These are phyloP conservation scores for Bradypodion pumilum DNA, from an alignment of 2,797 vertebrate species.

Conservation along the genomic window DNA sequence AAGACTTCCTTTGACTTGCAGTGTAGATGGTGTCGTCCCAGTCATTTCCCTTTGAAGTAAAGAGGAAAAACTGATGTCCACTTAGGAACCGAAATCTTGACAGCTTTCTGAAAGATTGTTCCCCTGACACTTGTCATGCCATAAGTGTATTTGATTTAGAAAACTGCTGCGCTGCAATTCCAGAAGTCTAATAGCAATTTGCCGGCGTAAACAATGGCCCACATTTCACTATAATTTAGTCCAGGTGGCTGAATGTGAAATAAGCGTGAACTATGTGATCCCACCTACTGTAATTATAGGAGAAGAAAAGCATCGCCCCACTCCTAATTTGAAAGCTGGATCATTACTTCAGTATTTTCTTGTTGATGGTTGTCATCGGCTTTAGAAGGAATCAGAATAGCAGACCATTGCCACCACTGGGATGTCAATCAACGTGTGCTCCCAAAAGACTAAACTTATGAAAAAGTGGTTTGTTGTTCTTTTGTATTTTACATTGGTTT, in stretches of 20 bases:
- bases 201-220: neutral
- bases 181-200: neutral
- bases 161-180: neutral
- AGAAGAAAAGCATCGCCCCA: neutral
- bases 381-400: neutral
- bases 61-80: neutral
- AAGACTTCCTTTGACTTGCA: neutral
- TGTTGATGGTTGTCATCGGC: neutral
- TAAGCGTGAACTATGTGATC: neutral
- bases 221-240: neutral
- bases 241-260: neutral
- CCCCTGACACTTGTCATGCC: neutral
- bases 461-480: neutral
- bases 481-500: neutral
- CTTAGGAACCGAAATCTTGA: neutral
- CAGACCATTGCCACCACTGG: neutral
- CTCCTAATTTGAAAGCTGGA: neutral
- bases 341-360: neutral
- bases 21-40: neutral
- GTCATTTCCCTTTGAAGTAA: neutral
- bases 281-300: neutral
- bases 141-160: neutral
- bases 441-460: neutral
- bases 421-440: neutral
- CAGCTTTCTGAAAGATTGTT: constrained; percentile 6